These are phyloP conservation scores for Tetranychus cinnabarinus DNA, from an alignment of 1,140 invertebrate genomes.

Conservation along the genomic window DNA sequence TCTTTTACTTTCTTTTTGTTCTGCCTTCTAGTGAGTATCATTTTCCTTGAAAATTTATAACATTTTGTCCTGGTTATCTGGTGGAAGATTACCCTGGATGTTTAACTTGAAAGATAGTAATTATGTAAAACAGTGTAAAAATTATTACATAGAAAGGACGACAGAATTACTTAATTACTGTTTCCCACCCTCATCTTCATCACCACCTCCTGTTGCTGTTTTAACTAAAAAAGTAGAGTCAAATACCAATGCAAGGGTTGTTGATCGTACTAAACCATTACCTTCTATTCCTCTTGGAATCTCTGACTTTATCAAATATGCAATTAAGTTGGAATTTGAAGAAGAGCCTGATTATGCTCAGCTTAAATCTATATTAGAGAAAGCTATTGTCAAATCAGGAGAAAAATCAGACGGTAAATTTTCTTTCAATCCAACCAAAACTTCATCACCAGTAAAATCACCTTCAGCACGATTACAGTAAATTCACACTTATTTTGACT, in stretches of 20 bases:
- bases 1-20: too few species aligned
- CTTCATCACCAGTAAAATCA: too few species aligned
- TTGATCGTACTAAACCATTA: not conserved
- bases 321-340: constrained; percentile 40
- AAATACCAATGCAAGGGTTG: not conserved
- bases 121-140: constrained; percentile 49
- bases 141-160: constrained; percentile 32
- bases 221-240: not conserved
- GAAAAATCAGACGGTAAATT: constrained; percentile 2
- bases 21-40: too few species aligned
- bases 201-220: not conserved
- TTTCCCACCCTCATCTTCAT: constrained; percentile 6
- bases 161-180: constrained; percentile 9
- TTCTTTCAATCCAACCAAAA: not conserved
- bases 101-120: constrained; percentile 44
- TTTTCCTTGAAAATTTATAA: too few species aligned
- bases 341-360: constrained; percentile 46
- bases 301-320: constrained; percentile 40
- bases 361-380: constrained; percentile 33
- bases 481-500: too few species aligned
- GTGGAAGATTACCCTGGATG: constrained; percentile 68
- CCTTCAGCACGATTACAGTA: too few species aligned
- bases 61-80: constrained; percentile 74
- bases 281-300: constrained; percentile 16
- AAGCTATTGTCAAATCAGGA: not conserved